Base-by-base conservation (phyloP, 2,888 invertebrate genomes). In the Phaonia tiefii region DNA sequence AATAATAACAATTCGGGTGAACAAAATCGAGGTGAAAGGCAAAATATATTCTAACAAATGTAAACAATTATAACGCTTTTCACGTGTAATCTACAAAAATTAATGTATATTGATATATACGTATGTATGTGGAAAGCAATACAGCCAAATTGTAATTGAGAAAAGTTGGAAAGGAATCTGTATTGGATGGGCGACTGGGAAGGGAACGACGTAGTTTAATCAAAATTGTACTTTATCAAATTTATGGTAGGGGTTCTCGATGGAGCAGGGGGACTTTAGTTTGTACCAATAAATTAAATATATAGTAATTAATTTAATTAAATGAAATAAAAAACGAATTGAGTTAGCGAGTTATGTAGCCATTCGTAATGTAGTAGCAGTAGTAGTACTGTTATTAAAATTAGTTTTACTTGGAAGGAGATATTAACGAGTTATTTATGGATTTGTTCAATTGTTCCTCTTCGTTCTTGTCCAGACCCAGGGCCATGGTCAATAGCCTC, bases 401-500 rank as follows among this genome's bases (percentile, higher is more conserved):
- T 20, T 54, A 66, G 67, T 31, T 70, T 83, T 88, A 87, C 75
- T 88, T 86, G 54, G 85, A 80, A 60, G 86, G 83, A 39, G 87
- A 84, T 37, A 83, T 84, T 31, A 86, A 67, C 11, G 88, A 86
- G 65, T 74, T 87, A 72, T 88, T 88, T 31, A 89, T 85, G 37
- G 86, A 89, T 65, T 86, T 86, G 67, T 86, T 88, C 75, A 86
- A 82, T 80, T 78, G 86, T 72, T 85, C 89, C 77, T 89, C 87
- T 70, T 87, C 88, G 7, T 87, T 85, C 56, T 89, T 86, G 54
- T 89, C 90, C 26, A 96, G 92, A 0, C 96, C 96, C 44, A 97
- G 91, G 0, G 95, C 96, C 85, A 95, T 94, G 63, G 96, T 96
- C 74, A 97, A 91, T 83, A 97, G 91, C 81, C 95, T 94, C 13